Conservation (phyloP, 2,888 invertebrate species). For the Nomada fabriciana region DNA sequence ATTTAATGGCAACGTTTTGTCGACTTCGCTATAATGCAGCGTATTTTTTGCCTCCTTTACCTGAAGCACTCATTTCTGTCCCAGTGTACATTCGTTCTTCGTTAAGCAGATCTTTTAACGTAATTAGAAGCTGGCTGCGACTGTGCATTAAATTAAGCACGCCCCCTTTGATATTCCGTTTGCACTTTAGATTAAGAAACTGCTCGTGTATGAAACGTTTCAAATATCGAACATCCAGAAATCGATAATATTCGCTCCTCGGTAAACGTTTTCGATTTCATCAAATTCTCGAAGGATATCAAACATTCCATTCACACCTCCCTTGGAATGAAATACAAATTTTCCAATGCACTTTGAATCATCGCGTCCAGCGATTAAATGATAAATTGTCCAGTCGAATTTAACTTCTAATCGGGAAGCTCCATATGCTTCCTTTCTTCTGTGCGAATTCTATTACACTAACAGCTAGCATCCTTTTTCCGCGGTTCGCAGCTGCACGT, state of each 20-base stretch:
- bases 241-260: not conserved
- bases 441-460: not conserved
- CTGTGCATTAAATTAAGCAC: slow-evolving; percentile 6
- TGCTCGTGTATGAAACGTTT: not conserved
- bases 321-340: no score
- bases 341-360: no score
- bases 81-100: slow-evolving; percentile 2
- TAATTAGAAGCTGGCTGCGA: slow-evolving; percentile 6
- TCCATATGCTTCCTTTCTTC: slow-evolving; percentile 10
- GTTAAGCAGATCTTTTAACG: slow-evolving; percentile 11
- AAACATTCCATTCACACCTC: no score
- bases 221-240: not conserved
- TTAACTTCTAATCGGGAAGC: not conserved
- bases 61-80: not conserved
- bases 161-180: not conserved
- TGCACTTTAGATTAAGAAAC: not conserved
- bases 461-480: slow-evolving; percentile 42
- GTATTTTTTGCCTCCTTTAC: not conserved
- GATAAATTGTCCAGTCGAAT: not conserved
- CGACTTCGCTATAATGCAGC: not conserved
- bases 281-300: no score
- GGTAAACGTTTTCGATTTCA: no score
- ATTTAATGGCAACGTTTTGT: not conserved
- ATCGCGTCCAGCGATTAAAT: no score
- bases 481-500: not conserved